These are phyloP conservation scores for Channa argus DNA, from an alignment of 2,113 vertebrate species.

Conservation along the genomic window DNA sequence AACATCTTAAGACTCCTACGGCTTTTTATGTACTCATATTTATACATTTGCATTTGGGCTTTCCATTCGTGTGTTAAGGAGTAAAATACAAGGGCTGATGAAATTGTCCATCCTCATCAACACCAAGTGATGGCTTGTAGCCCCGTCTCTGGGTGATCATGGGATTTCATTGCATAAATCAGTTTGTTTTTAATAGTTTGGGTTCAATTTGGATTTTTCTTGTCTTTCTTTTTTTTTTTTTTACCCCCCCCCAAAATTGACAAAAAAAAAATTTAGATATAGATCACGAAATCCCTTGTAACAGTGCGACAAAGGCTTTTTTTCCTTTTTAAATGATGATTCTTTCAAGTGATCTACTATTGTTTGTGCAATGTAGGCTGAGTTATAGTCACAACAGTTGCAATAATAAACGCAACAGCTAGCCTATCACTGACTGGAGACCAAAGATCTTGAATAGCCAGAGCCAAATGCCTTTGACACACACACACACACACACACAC, in stretches of 20 bases:
- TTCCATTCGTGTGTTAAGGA: slow-evolving; percentile 11
- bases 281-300: slow-evolving; percentile 22
- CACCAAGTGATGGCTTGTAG: slow-evolving; percentile 44
- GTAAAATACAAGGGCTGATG: slow-evolving; percentile 43
- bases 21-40: slow-evolving; percentile 10
- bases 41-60: slow-evolving; percentile 56
- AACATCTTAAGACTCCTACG: slow-evolving; percentile 8
- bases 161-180: slow-evolving; percentile 73
- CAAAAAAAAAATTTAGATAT: background rate
- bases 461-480: slow-evolving; percentile 50
- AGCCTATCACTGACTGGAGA: slow-evolving; percentile 50
- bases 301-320: slow-evolving; percentile 30
- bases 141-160: slow-evolving; percentile 47
- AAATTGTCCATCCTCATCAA: slow-evolving; percentile 41
- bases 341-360: slow-evolving; percentile 49
- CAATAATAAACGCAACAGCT: slow-evolving; percentile 49
- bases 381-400: slow-evolving; percentile 44
- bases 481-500: slow-evolving; percentile 35
- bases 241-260: background rate
- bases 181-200: background rate
- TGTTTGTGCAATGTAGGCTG: slow-evolving; percentile 58
- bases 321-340: slow-evolving; percentile 15
- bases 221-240: slow-evolving; percentile 7
- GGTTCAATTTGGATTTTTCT: slow-evolving; percentile 29
- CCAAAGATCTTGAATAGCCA: slow-evolving; percentile 41